These are phyloP conservation scores for Uropsilus gracilis DNA, from an alignment of 2,113 vertebrate genomes.

Conservation along the genomic window DNA sequence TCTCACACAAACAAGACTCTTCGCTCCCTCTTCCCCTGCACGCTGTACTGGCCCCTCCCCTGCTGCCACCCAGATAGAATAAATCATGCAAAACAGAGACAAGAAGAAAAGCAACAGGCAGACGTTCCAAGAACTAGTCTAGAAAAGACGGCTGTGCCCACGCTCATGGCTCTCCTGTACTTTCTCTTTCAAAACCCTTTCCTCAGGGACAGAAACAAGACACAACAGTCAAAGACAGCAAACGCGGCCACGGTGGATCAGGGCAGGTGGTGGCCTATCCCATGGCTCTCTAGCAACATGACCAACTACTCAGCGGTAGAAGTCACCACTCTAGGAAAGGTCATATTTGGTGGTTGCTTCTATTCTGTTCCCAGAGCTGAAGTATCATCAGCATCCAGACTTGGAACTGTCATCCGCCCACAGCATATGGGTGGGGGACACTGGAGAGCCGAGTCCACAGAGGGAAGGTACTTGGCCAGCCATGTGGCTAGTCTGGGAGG, in stretches of 20 bases:
- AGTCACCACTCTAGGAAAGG: background rate
- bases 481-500: background rate
- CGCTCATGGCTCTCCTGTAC: background rate
- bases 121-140: background rate
- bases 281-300: background rate
- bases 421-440: background rate
- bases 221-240: background rate
- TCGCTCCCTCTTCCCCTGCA: background rate
- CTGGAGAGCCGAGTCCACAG: background rate
- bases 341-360: background rate
- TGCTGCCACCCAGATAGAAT: background rate
- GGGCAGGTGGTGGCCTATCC: background rate
- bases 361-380: background rate
- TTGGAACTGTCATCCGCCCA: background rate
- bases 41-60: background rate
- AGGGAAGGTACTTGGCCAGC: background rate
- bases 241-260: accelerated
- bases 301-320: accelerated
- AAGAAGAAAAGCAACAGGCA: background rate
- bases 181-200: background rate
- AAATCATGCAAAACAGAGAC: background rate
- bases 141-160: background rate
- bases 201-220: constrained; percentile 1
- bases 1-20: background rate
- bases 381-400: background rate